Percentiles rank a stretch among this genome's conserved stretches.
phyloP scores from a whole-genome alignment of 2,888 invertebrate species.

The Acanthosepion pharaonis region DNA sequence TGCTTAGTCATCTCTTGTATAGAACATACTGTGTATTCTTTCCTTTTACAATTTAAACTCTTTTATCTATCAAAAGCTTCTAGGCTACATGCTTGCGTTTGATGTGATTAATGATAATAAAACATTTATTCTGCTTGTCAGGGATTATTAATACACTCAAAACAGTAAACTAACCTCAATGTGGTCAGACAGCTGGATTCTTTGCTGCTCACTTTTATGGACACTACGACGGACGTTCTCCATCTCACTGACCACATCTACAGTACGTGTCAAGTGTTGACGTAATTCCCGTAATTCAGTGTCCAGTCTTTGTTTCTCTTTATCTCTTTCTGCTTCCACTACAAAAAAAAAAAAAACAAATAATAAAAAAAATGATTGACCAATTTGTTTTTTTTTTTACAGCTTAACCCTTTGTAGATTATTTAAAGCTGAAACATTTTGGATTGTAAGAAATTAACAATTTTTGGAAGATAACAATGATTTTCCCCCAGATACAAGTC shows the following conservation, averaged over 20 bases:
- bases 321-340: slow-evolving; percentile 59
- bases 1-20: too few species aligned
- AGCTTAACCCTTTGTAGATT: too few species aligned
- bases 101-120: background rate
- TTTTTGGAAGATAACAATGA: too few species aligned
- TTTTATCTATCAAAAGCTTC: too few species aligned
- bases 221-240: slow-evolving; percentile 65
- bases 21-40: too few species aligned
- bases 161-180: slow-evolving; percentile 63
- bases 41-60: too few species aligned
- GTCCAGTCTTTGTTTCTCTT: slow-evolving; percentile 60
- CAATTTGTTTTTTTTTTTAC: too few species aligned
- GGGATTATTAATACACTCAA: background rate
- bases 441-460: too few species aligned
- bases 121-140: background rate
- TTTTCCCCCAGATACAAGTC: too few species aligned
- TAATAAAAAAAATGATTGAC: background rate
- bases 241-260: slow-evolving; percentile 66
- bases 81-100: background rate
- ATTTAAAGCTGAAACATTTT: too few species aligned
- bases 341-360: background rate
- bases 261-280: slow-evolving; percentile 64
- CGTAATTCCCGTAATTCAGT: slow-evolving; percentile 67
- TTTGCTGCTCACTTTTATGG: slow-evolving; percentile 70
- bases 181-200: slow-evolving; percentile 71